These are phyloP conservation scores for Fulica atra DNA, from an alignment of 2,113 vertebrate species.

Conservation along the genomic window DNA sequence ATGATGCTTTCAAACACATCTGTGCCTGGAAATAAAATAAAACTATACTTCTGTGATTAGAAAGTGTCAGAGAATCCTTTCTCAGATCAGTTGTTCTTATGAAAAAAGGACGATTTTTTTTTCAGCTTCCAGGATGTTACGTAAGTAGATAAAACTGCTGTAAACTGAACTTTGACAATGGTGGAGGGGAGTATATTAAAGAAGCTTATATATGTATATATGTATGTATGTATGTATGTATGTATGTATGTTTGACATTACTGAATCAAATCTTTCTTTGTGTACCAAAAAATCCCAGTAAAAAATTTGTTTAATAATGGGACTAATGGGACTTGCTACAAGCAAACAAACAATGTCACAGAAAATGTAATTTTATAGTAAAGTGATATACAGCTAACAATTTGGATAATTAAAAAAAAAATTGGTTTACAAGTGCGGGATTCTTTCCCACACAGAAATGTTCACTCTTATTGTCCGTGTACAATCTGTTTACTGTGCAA, in stretches of 20 bases:
- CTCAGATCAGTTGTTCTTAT: not conserved
- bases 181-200: not conserved
- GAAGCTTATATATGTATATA: too few species aligned
- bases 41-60: not conserved
- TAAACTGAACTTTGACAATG: not conserved
- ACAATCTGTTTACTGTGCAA: not conserved
- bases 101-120: not conserved
- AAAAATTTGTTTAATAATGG: not conserved
- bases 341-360: not conserved
- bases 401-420: not conserved
- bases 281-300: rapidly evolving
- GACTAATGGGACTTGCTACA: not conserved
- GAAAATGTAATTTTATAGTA: not conserved
- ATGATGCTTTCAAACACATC: not conserved
- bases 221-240: too few species aligned
- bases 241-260: not conserved
- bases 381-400: not conserved
- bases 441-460: not conserved
- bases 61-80: not conserved
- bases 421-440: not conserved
- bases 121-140: not conserved
- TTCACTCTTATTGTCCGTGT: not conserved
- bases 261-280: not conserved
- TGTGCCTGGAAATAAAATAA: not conserved
- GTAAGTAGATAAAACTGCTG: not conserved